A percentile compares a stretch with the other conserved stretches of the same genome.
These are phyloP conservation scores for Nasua narica DNA, from an alignment of 2,797 vertebrate species.

Conservation along the genomic window DNA sequence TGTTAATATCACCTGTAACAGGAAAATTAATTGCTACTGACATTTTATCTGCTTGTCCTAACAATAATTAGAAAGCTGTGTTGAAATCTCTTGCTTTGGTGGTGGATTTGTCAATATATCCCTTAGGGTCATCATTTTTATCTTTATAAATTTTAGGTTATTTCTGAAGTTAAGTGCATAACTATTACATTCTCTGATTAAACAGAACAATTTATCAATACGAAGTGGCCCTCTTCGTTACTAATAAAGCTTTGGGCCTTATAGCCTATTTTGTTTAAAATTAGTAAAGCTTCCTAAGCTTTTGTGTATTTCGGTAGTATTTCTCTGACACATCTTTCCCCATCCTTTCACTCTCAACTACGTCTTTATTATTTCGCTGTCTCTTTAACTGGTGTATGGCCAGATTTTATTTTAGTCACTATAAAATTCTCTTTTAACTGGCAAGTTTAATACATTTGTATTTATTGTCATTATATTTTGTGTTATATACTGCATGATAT, in stretches of 20 bases:
- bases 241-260: background rate
- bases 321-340: background rate
- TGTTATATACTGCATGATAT: background rate
- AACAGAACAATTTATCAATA: background rate
- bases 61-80: background rate
- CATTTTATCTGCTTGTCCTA: background rate
- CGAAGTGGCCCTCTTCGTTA: background rate
- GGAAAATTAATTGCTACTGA: background rate
- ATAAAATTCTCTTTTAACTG: background rate
- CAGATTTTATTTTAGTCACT: background rate
- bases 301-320: background rate
- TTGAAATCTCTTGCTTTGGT: background rate
- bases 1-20: background rate
- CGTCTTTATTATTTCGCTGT: background rate
- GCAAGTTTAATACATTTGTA: background rate
- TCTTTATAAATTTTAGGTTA: background rate
- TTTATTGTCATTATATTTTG: background rate
- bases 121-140: background rate
- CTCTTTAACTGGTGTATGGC: background rate
- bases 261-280: background rate
- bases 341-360: background rate
- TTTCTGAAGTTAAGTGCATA: background rate
- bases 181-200: background rate
- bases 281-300: background rate
- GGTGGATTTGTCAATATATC: background rate